These are phyloP conservation scores for Bombus waltoni DNA, from an alignment of 1,140 invertebrate species.

Conservation along the genomic window DNA sequence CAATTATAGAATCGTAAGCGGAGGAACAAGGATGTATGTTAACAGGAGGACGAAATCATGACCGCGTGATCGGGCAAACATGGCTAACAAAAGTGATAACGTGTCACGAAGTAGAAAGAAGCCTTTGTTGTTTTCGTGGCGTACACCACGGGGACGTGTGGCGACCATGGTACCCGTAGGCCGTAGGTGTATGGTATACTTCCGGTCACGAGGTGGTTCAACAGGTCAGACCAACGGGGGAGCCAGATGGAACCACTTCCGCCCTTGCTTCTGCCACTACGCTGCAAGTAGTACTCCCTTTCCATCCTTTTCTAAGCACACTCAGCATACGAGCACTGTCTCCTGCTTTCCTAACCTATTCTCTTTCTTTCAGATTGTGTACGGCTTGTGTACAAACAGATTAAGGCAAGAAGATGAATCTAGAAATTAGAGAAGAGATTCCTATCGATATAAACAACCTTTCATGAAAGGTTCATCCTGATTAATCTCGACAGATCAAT, in stretches of 20 bases:
- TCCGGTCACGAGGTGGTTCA: slow-evolving; percentile 83
- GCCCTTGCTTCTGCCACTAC: slow-evolving; percentile 64
- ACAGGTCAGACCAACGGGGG: slow-evolving; percentile 82
- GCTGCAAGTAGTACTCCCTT: slow-evolving; percentile 6
- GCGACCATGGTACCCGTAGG: slow-evolving; percentile 72
- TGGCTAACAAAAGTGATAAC: slow-evolving; percentile 68
- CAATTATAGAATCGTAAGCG: not conserved
- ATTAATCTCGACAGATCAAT: not conserved
- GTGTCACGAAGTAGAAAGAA: slow-evolving; percentile 73
- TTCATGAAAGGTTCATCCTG: not conserved
- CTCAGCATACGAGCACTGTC: not conserved
- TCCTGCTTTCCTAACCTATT: slow-evolving; percentile 5
- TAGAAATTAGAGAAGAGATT: slow-evolving; percentile 8
- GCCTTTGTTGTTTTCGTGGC: slow-evolving; percentile 76
- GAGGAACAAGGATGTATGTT: slow-evolving; percentile 4
- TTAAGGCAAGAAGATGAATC: not conserved
- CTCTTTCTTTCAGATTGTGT: not conserved
- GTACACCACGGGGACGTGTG: slow-evolving; percentile 48
- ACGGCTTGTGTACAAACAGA: slow-evolving; percentile 32
- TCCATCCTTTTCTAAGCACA: slow-evolving; percentile 24
- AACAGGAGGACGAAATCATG: slow-evolving; percentile 40
- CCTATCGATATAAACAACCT: not conserved
- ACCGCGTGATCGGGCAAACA: slow-evolving; percentile 72
- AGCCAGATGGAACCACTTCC: slow-evolving; percentile 83
- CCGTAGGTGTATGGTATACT: slow-evolving; percentile 79